Conservation (phyloP, 2,113 vertebrate genomes). For the Ctenodactylus gundi region DNA sequence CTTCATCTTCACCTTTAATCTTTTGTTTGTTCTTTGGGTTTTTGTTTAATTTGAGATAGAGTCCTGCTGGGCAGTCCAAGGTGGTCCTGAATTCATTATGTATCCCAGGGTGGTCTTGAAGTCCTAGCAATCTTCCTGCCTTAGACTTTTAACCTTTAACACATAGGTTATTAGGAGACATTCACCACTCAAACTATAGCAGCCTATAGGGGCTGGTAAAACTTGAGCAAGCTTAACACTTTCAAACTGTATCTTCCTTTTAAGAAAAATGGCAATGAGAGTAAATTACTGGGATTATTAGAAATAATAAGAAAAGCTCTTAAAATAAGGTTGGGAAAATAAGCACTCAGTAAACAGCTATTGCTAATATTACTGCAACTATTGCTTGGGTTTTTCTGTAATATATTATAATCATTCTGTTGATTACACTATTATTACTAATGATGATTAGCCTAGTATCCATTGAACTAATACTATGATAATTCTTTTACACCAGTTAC, state of each 20-base stretch:
- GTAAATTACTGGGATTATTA: neutral
- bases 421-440: neutral
- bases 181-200: neutral
- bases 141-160: too few relatives aligned
- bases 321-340: neutral
- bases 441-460: neutral
- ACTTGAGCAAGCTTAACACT: neutral
- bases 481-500: neutral
- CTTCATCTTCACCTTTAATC: too few relatives aligned
- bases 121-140: too few relatives aligned
- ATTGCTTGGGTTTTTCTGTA: neutral
- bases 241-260: neutral
- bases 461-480: neutral
- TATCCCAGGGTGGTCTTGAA: too few relatives aligned
- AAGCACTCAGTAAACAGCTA: neutral
- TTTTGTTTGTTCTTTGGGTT: too few relatives aligned
- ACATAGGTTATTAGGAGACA: neutral
- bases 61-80: too few relatives aligned
- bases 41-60: too few relatives aligned
- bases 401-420: neutral
- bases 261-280: neutral
- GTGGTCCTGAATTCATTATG: too few relatives aligned
- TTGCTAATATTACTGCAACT: neutral
- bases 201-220: neutral
- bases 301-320: neutral